A percentile compares a stretch with the other conserved stretches of the same genome.
phyloP scores from a whole-genome alignment of 2,113 vertebrate species.

The Cyanoliseus patagonus region DNA sequence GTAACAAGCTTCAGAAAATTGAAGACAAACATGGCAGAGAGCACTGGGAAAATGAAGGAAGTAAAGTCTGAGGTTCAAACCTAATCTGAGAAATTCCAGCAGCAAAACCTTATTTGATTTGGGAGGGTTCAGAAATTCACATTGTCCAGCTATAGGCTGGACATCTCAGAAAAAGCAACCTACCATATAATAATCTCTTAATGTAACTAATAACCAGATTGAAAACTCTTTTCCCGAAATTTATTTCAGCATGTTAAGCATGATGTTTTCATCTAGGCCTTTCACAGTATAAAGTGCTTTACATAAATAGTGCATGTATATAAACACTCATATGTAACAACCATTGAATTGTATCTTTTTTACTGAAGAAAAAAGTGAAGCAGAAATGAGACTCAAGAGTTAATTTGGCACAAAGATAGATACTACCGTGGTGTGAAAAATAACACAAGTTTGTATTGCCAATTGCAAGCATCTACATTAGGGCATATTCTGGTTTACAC shows the following conservation, averaged over 20 bases:
- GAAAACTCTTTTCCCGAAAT: neutral
- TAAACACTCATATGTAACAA: neutral
- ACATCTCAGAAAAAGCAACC: neutral
- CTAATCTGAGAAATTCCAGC: neutral
- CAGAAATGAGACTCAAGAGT: neutral
- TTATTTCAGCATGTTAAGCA: neutral
- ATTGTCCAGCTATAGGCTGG: neutral
- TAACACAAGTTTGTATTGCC: neutral
- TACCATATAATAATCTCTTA: neutral
- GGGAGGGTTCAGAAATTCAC: neutral
- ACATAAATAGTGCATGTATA: fast-evolving
- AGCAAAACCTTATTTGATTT: neutral
- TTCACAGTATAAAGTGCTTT: neutral
- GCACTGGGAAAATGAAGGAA: neutral
- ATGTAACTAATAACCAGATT: neutral
- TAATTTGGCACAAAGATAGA: neutral
- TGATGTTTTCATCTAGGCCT: neutral
- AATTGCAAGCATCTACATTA: neutral
- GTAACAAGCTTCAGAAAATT: neutral
- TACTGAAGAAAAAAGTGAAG: neutral
- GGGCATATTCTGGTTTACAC: neutral
- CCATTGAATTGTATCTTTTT: neutral
- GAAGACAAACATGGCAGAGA: neutral
- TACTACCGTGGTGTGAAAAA: neutral
- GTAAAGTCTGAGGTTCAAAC: neutral